A percentile compares a stretch with the other conserved stretches of the same genome.
These are phyloP conservation scores for Platycercus adscitus DNA, from an alignment of 2,113 vertebrate genomes.

Conservation along the genomic window DNA sequence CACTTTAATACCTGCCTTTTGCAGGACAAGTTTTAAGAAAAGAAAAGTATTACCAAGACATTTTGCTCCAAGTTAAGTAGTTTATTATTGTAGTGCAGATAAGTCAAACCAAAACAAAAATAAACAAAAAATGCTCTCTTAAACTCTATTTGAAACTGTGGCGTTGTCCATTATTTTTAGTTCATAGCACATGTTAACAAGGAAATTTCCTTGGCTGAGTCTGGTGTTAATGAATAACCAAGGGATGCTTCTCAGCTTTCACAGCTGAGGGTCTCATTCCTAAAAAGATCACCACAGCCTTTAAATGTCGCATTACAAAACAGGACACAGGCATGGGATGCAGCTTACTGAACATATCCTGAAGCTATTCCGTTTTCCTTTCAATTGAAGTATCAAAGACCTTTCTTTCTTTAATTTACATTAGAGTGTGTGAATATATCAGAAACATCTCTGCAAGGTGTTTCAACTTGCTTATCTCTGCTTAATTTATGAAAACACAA, in stretches of 20 bases:
- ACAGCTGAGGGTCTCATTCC: not conserved
- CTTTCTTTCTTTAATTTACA: not conserved
- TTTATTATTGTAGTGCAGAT: not conserved
- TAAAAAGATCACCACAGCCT: not conserved
- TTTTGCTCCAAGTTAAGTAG: not conserved
- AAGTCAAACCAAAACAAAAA: not conserved
- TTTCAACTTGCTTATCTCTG: not conserved
- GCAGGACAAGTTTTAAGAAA: not conserved
- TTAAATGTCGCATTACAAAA: not conserved
- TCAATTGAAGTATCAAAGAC: not conserved
- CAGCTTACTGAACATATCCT: not conserved
- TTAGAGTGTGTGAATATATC: not conserved
- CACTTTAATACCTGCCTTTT: not conserved
- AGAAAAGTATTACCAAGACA: not conserved
- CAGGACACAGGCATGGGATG: not conserved
- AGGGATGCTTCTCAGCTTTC: not conserved
- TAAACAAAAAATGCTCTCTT: not conserved
- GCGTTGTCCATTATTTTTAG: not conserved
- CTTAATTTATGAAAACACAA: not conserved
- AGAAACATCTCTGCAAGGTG: not conserved
- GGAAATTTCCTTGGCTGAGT: not conserved
- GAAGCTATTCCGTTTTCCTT: not conserved
- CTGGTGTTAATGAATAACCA: not conserved
- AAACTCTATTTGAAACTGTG: not conserved
- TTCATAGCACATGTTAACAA: not conserved